Base-by-base conservation (phyloP, 2,797 vertebrate species). In the Sebastolobus alascanus region DNA sequence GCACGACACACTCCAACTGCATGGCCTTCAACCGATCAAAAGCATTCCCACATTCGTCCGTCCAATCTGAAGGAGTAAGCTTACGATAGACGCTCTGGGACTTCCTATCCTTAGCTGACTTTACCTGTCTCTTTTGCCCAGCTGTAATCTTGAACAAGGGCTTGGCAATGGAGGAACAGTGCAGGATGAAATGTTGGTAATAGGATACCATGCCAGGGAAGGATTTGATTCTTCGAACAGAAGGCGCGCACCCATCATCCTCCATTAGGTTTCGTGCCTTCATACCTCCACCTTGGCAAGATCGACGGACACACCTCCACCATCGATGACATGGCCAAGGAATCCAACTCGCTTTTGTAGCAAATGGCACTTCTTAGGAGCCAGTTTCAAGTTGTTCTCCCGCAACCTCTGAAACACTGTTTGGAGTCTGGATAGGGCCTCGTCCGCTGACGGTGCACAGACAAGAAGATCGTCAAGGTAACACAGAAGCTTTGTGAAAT, bases 191-290 rank as follows among this genome's bases (percentile, higher is more conserved):
- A 18, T 76, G 58, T 2, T 87, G 66, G 40, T 79, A 81, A 9
- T 71, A 81, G 14, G 74, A 74, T 16, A 86, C 52, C 73, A 77
- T 83, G 4, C 84, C 77, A 4, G 80, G 13, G n/a, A 77, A 71
- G 8, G 68, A 87, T 13, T 66, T 82, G 9, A 83, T 64, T 3
- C 43, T 84, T 4, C 12, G 3, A 0, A 83, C 2, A 31, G 66
- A 68, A 12, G 66, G 66, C 0, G 10, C 54, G 20, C 66, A 59
- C 1, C 7, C 27, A 9, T 59, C 56, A 1, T 16, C 56, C 12
- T 59, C 56, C 27, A 59, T 59, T 2, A 59, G 56, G 25, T 29
- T 27, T 8, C 1, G 6, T 3, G 7, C 8, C 2, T 5, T 3
- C 56, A 31, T 59, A 75, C 37, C 1, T 66, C 63, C 8, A 67